These are phyloP conservation scores for Orientallactaga sibirica DNA, from an alignment of 2,797 vertebrate genomes.

Conservation along the genomic window DNA sequence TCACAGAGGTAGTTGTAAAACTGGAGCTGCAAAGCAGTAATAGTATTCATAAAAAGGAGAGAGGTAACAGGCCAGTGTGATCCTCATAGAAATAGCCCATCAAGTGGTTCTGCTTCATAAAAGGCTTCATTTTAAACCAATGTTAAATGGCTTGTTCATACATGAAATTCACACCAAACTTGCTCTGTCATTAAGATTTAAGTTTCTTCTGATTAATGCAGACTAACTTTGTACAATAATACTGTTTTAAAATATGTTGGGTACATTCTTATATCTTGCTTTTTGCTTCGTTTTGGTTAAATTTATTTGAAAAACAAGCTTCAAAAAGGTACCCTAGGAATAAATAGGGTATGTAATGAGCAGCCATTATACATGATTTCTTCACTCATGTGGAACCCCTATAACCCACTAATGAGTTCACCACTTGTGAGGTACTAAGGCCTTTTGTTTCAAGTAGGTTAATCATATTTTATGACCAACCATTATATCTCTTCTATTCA, in stretches of 20 bases:
- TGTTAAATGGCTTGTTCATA: slow-evolving; percentile 55
- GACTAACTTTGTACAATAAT: slow-evolving; percentile 51
- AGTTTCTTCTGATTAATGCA: slow-evolving; percentile 65
- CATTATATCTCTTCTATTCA: slow-evolving; percentile 73
- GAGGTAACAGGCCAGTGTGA: slow-evolving; percentile 25
- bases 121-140: slow-evolving; percentile 68
- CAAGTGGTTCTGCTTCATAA: slow-evolving; percentile 71
- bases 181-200: slow-evolving; percentile 59
- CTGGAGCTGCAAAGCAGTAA: not conserved
- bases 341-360: slow-evolving; percentile 81
- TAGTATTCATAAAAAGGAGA: slow-evolving; percentile 55
- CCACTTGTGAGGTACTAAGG: slow-evolving; percentile 76
- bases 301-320: slow-evolving; percentile 64
- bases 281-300: slow-evolving; percentile 46
- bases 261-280: slow-evolving; percentile 47
- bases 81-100: slow-evolving; percentile 55
- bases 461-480: slow-evolving; percentile 79
- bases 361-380: slow-evolving; percentile 78
- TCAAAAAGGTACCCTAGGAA: slow-evolving; percentile 71
- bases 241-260: slow-evolving; percentile 43
- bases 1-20: slow-evolving; percentile 41
- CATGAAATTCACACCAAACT: slow-evolving; percentile 22
- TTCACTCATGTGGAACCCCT: slow-evolving; percentile 68
- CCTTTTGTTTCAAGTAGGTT: slow-evolving; percentile 78
- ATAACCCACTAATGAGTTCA: slow-evolving; percentile 78